Conservation (phyloP, 35 echinoderm and acorn worm species). For the Strongylocentrotus purpuratus region DNA sequence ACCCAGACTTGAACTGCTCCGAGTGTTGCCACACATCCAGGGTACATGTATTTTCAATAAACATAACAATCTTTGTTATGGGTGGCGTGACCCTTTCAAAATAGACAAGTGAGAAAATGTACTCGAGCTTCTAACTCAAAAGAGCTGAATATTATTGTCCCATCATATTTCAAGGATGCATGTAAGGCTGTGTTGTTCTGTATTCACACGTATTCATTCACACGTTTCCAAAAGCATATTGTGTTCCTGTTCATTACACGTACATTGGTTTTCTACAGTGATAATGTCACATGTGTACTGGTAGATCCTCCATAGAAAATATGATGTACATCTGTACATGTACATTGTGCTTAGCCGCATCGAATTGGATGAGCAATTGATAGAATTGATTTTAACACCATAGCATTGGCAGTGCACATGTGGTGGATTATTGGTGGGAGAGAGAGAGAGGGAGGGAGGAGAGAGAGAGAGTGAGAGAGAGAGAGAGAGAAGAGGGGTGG, state of each 20-base stretch:
- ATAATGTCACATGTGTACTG: too few species aligned
- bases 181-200: not conserved
- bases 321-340: not conserved
- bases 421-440: not conserved
- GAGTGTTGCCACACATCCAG: too few species aligned
- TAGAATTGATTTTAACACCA: slow-evolving; percentile 1
- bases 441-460: not conserved
- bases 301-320: too few species aligned
- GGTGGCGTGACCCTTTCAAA: not conserved
- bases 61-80: not conserved
- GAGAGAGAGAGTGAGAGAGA: not conserved
- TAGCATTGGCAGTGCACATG: not conserved
- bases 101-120: not conserved
- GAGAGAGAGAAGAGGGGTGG: not conserved
- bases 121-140: not conserved
- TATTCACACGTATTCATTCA: not conserved
- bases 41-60: not conserved
- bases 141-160: not conserved
- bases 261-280: not conserved
- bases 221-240: too few species aligned
- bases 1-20: too few species aligned
- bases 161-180: not conserved
- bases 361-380: not conserved
- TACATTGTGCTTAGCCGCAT: not conserved
- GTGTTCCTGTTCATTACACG: too few species aligned